A percentile compares a stretch with the other conserved stretches of the same genome.
These are phyloP conservation scores for Mallotus villosus DNA, from an alignment of 2,797 vertebrate species.

Conservation along the genomic window DNA sequence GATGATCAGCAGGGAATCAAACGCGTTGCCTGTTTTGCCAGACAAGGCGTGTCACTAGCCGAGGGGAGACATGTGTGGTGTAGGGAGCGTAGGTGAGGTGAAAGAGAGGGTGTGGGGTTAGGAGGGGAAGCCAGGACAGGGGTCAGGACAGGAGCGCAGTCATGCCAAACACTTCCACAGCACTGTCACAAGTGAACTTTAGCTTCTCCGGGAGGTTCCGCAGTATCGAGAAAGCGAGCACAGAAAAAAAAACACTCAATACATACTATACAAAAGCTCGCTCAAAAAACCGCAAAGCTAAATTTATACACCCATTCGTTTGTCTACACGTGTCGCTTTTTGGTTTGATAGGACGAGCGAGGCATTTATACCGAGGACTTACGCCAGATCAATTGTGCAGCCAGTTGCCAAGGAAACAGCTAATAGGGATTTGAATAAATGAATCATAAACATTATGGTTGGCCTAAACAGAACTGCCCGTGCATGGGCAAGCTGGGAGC, in stretches of 20 bases:
- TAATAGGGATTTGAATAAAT: conserved; percentile 25
- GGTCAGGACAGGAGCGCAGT: conserved; percentile 22
- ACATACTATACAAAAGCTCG: conserved; percentile 52
- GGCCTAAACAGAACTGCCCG: conserved; percentile 25
- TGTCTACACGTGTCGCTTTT: conserved; percentile 38
- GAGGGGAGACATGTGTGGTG: background rate
- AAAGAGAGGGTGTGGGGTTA: conserved; percentile 10
- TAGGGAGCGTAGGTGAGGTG: background rate
- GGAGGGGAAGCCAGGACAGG: conserved; percentile 27
- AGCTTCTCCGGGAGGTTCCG: conserved; percentile 28
- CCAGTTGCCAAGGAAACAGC: conserved; percentile 31
- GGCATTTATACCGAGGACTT: conserved; percentile 26
- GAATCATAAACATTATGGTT: conserved; percentile 32
- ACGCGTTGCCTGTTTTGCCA: conserved; percentile 22
- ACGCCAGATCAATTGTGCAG: conserved; percentile 27
- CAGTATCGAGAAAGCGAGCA: conserved; percentile 34
- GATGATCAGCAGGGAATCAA: conserved; percentile 27
- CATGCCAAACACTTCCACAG: conserved; percentile 32
- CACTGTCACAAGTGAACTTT: conserved; percentile 27
- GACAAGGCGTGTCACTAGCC: conserved; percentile 29
- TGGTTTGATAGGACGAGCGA: conserved; percentile 35
- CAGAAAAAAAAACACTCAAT: conserved; percentile 32
- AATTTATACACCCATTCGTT: conserved; percentile 56
- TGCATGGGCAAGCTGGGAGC: conserved; percentile 28
- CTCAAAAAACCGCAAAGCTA: conserved; percentile 8